These are phyloP conservation scores for Rhadina sibilatrix DNA, from an alignment of 2,113 vertebrate species.

Conservation along the genomic window DNA sequence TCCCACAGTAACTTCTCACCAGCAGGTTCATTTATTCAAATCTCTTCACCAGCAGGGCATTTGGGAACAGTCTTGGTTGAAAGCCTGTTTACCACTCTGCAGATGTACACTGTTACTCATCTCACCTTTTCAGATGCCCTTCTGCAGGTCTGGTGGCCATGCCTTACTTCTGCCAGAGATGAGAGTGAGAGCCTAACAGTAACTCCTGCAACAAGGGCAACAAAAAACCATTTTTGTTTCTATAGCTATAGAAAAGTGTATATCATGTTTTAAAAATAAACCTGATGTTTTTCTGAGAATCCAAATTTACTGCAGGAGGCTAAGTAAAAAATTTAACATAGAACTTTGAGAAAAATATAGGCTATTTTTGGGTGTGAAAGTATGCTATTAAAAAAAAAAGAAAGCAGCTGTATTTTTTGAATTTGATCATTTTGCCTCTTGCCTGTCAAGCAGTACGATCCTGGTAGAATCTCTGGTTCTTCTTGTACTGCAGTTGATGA, in stretches of 20 bases:
- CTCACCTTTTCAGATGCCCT: background rate
- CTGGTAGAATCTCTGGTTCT: background rate
- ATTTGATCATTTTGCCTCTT: background rate
- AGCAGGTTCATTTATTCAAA: background rate
- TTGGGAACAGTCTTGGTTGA: background rate
- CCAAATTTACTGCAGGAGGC: background rate
- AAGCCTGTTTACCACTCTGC: background rate
- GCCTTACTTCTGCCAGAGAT: background rate
- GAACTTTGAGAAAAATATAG: background rate
- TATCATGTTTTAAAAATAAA: background rate
- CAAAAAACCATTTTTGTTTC: background rate
- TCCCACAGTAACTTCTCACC: background rate
- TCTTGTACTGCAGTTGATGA: background rate
- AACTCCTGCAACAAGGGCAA: background rate
- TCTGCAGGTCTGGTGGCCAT: background rate
- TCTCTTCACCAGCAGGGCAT: background rate
- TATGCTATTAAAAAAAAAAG: background rate
- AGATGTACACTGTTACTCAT: background rate
- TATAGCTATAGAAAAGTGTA: background rate
- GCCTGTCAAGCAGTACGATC: background rate
- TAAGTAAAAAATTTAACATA: background rate
- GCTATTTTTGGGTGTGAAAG: background rate
- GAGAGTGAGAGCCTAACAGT: background rate
- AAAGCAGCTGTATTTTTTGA: background rate
- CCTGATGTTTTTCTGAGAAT: background rate